Evolutionary conservation across 2,797 vertebrate species (phyloP).

Genomic region (Lycodopsis pacificus): DNA sequence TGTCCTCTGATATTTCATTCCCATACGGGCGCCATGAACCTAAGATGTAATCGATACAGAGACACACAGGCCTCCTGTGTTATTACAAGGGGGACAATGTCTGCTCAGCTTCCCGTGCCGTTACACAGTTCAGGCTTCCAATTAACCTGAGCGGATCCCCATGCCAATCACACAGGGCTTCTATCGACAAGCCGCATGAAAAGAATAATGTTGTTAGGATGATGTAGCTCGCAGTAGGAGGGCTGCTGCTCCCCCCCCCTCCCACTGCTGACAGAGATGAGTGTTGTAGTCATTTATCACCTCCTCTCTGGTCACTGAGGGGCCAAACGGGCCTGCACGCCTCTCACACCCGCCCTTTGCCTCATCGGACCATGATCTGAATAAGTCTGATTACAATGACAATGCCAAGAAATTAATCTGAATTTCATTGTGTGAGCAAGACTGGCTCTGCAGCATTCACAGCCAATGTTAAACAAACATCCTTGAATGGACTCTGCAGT

Average conservation of each 20-base stretch:
- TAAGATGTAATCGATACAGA: constrained; percentile 87
- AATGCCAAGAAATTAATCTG: constrained; percentile 27
- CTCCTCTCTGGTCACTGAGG: constrained; percentile 84
- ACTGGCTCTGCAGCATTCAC: constrained; percentile 1
- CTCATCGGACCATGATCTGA: constrained; percentile 67
- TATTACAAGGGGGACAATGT: constrained; percentile 86
- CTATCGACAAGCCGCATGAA: constrained; percentile 88
- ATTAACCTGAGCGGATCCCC: constrained; percentile 90
- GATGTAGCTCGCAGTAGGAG: constrained; percentile 85
- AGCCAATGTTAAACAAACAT: not conserved
- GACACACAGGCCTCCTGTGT: constrained; percentile 83
- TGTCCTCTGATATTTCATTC: constrained; percentile 86
- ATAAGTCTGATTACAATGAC: constrained; percentile 55
- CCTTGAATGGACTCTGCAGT: not conserved
- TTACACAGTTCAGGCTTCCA: constrained; percentile 91
- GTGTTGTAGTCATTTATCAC: constrained; percentile 90
- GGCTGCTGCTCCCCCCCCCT: constrained; percentile 67
- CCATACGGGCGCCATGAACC: constrained; percentile 81
- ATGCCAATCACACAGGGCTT: constrained; percentile 86
- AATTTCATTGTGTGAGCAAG: constrained; percentile 9
- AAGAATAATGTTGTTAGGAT: constrained; percentile 89
- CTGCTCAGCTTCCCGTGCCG: constrained; percentile 85
- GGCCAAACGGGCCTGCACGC: constrained; percentile 69
- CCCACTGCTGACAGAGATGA: constrained; percentile 84
- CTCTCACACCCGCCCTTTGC: constrained; percentile 78